Evolutionary conservation across 1,140 invertebrate genomes (phyloP), one percentile per base, ranked within the genome.

Genomic region (Drosophila prosaltans): DNA sequence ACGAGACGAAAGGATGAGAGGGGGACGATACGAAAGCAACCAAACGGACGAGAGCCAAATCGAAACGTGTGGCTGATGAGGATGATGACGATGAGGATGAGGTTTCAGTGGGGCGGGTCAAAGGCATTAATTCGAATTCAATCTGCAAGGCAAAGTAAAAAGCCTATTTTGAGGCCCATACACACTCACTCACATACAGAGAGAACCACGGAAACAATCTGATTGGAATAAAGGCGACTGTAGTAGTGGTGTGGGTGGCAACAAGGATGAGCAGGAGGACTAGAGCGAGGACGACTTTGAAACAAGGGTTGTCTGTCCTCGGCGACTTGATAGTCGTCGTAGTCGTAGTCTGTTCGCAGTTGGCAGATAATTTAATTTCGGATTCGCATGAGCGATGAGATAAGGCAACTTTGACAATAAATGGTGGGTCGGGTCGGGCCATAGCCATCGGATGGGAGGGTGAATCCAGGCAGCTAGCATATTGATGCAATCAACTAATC

Each of bases 401-500:
- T 88, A 89, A 88, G 69, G 74, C 72, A 77, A 59, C 68, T 70
- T 69, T 59, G 4, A 30, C 9, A 11, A 59, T 57, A 51, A 10
- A 51, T 51, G 45, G 39, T 40, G 39, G 45, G 8, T n/a, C 24
- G 45, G 45, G 45, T 8, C 21, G n/a, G 28, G 28, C 28, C 4
- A 30, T 30, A 30, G 2, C 28, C 28, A 2, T n/a, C 21, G 21
- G 39, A 60, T 61, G 74, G 76, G 75, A 72, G 76, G 76, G 69
- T 78, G 76, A 64, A 58, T 78, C 2, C 59, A 71, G 85, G 82
- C 72, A 80, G 72, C 72, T 55, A 91, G 77, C 90, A 91, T 91
- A 91, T 91, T 91, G 90, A 85, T 77, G 90, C 90, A 91, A 91
- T 91, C 90, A 91, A 78, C 90, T 91, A 91, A 91, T 91, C 90